Percentiles rank a stretch among this genome's conserved stretches.
Conservation (phyloP, 2,888 invertebrate genomes). For the Hypercompe scribonia region DNA sequence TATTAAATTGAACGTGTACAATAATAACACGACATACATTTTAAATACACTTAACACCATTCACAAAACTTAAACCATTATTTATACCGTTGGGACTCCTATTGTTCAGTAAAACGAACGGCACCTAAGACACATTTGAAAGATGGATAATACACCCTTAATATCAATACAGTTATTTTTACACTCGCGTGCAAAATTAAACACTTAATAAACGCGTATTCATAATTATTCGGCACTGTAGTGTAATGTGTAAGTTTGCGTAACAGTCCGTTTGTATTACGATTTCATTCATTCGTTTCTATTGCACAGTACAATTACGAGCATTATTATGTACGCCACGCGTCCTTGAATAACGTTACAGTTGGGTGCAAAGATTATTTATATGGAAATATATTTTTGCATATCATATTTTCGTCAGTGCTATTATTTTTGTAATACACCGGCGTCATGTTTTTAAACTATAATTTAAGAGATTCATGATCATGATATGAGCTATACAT, state of each 20-base stretch:
- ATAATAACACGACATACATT: background rate
- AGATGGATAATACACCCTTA: conserved; percentile 21
- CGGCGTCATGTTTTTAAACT: background rate
- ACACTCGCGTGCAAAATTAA: conserved; percentile 44
- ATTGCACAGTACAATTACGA: conserved; percentile 34
- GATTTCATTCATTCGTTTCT: conserved; percentile 50
- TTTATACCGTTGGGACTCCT: conserved; percentile 20
- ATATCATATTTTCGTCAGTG: conserved; percentile 1
- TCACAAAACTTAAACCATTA: conserved; percentile 12
- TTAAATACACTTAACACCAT: background rate
- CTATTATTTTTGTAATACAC: conserved; percentile 10
- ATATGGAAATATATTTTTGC: conserved; percentile 12
- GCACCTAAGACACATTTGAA: conserved; percentile 10
- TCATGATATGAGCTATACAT: background rate
- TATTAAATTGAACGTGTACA: background rate
- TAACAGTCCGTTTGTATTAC: conserved; percentile 38
- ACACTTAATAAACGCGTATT: conserved; percentile 29
- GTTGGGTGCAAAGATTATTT: conserved; percentile 21
- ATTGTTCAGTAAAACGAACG: conserved; percentile 30
- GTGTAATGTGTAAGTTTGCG: conserved; percentile 31
- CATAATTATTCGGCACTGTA: conserved; percentile 34
- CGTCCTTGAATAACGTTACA: conserved; percentile 44
- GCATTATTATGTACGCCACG: conserved; percentile 32
- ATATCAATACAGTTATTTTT: conserved; percentile 34
- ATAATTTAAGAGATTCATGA: background rate